Percentiles rank a stretch among this genome's conserved stretches.
These are phyloP conservation scores for Disparrhopalites patrizii DNA, from an alignment of 2,888 invertebrate species.

Conservation along the genomic window DNA sequence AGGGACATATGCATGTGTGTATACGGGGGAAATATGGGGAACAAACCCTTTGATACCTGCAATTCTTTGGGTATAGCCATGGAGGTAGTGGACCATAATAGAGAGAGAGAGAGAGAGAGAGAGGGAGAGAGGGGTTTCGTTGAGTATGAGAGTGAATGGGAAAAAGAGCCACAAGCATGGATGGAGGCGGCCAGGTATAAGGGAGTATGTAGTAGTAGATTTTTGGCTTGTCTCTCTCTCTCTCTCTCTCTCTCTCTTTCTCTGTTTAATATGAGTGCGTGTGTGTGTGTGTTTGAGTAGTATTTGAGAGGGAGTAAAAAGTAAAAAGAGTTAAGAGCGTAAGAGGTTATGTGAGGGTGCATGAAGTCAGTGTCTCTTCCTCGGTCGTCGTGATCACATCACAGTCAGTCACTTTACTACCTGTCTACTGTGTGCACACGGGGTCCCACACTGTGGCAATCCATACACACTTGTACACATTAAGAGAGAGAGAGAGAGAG, in stretches of 20 bases:
- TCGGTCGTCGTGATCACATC: conserved; percentile 35
- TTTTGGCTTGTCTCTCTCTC: neutral
- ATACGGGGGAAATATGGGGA: neutral
- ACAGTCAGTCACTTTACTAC: conserved; percentile 9
- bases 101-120: neutral
- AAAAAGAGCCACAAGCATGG: conserved; percentile 13
- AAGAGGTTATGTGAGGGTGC: conserved; percentile 31
- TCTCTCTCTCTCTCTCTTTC: neutral
- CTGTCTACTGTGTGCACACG: conserved; percentile 14
- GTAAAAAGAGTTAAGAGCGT: conserved; percentile 34
- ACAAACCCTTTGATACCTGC: neutral
- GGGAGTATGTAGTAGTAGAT: conserved; percentile 2
- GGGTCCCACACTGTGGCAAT: no score
- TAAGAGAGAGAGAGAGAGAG: no score
- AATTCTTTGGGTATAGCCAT: neutral
- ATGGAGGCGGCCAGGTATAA: conserved; percentile 19
- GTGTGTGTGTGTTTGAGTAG: neutral
- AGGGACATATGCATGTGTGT: neutral
- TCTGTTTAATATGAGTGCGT: neutral
- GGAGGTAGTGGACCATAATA: conserved; percentile 6
- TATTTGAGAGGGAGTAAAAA: no score
- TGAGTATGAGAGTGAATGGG: neutral
- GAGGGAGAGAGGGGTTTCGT: neutral
- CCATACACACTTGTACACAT: no score
- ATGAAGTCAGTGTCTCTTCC: conserved; percentile 39